Evolutionary conservation across 53 echinoderm and acorn worm species (phyloP).

Genomic region (Paracentrotus lividus): DNA sequence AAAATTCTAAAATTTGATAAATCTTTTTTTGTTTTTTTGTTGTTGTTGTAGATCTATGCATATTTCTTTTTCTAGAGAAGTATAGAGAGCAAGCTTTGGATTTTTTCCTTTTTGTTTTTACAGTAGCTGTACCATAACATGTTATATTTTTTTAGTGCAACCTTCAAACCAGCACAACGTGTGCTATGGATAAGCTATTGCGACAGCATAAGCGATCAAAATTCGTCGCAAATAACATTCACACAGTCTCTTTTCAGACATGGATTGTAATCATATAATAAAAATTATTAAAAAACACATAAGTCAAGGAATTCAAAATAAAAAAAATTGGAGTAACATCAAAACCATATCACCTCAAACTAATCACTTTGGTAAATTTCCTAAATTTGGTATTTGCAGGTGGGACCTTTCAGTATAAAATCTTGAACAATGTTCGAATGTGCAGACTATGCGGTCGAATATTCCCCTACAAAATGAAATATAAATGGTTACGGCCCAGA

Average conservation of each 20-base stretch:
- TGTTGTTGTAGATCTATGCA: no score
- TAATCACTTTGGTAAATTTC: no score
- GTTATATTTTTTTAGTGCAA: not conserved
- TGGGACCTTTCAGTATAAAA: no score
- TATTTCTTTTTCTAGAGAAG: no score
- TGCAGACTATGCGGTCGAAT: no score
- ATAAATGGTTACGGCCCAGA: not conserved
- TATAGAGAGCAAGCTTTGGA: not conserved
- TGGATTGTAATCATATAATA: not conserved
- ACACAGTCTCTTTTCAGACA: conserved; percentile 8
- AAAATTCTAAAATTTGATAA: no score
- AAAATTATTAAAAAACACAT: not conserved
- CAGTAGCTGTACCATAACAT: not conserved
- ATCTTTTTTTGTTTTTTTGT: no score
- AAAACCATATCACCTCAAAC: no score
- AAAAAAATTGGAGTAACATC: no score
- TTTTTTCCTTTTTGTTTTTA: not conserved
- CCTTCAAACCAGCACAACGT: not conserved
- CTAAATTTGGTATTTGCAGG: no score
- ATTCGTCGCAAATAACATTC: not conserved
- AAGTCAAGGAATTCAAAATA: no score
- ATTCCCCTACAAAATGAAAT: not conserved
- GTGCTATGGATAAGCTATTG: not conserved
- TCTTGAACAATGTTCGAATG: no score
- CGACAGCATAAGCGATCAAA: not conserved